Percentiles rank a stretch among this genome's conserved stretches.
These are phyloP conservation scores for Drosophila lacteicornis DNA, from an alignment of 1,140 invertebrate species.

Conservation along the genomic window DNA sequence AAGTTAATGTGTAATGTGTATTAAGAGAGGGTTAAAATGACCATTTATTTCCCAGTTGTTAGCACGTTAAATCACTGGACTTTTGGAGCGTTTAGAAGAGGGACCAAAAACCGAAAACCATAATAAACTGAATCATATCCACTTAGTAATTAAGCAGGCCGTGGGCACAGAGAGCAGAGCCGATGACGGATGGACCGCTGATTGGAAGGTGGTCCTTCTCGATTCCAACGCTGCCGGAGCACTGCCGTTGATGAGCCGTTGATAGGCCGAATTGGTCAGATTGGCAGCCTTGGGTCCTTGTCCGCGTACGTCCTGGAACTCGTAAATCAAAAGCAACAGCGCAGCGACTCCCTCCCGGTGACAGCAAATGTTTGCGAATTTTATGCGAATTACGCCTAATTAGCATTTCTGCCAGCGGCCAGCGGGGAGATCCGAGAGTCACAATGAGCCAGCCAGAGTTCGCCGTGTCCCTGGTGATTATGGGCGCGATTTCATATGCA, in stretches of 20 bases:
- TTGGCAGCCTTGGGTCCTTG: conserved; percentile 16
- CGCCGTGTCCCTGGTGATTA: conserved; percentile 55
- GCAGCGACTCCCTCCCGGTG: conserved; percentile 25
- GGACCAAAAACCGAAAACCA: conserved; percentile 29
- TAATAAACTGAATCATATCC: conserved; percentile 66
- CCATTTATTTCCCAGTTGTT: neutral
- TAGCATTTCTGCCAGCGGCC: conserved; percentile 70
- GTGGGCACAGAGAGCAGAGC: neutral
- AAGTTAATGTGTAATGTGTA: too few relatives aligned
- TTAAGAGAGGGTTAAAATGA: neutral
- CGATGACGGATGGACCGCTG: conserved; percentile 72
- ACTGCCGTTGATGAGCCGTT: conserved; percentile 58
- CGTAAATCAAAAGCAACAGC: conserved; percentile 68
- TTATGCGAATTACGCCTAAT: conserved; percentile 83
- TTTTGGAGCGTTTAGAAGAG: neutral
- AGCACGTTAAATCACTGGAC: too few relatives aligned
- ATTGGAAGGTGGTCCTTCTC: conserved; percentile 43
- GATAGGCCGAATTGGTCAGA: conserved; percentile 53
- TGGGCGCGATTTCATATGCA: conserved; percentile 79
- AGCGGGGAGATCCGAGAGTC: conserved; percentile 33
- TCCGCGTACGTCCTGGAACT: conserved; percentile 15
- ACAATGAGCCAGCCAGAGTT: conserved; percentile 20
- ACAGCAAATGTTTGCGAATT: conserved; percentile 81
- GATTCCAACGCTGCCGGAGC: neutral
- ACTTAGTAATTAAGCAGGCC: conserved; percentile 64